Conservation (phyloP, 2,113 vertebrate species). For the Oncorhynchus tshawytscha region DNA sequence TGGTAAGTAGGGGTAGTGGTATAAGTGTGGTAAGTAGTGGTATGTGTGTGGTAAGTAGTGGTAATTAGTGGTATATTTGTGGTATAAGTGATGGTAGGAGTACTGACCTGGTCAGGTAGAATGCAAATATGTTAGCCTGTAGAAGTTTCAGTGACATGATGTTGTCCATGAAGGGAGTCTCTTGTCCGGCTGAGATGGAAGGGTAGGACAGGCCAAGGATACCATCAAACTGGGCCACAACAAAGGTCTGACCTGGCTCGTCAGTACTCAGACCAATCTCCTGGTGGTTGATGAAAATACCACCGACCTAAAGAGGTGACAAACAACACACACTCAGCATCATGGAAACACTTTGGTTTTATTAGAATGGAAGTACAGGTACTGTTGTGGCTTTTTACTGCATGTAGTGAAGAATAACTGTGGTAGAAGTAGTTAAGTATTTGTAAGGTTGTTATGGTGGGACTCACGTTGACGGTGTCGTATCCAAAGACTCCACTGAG, state of each 20-base stretch:
- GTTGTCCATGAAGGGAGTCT: slow-evolving; percentile 59
- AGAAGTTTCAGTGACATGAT: slow-evolving; percentile 54
- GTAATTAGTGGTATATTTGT: too few species aligned
- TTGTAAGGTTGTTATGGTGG: neutral
- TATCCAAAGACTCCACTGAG: slow-evolving; percentile 61
- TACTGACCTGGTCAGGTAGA: slow-evolving; percentile 52
- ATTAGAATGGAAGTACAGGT: neutral
- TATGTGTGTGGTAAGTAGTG: too few species aligned
- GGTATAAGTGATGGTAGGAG: too few species aligned
- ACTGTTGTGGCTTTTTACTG: neutral
- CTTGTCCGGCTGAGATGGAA: slow-evolving; percentile 41
- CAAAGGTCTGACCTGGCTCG: slow-evolving; percentile 57
- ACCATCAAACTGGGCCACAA: slow-evolving; percentile 53
- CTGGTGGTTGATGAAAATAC: slow-evolving; percentile 59
- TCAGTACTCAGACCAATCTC: slow-evolving; percentile 61
- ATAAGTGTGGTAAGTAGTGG: too few species aligned
- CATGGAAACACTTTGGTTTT: neutral
- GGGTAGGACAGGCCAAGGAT: slow-evolving; percentile 63
- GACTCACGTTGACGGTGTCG: slow-evolving; percentile 33
- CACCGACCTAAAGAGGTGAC: slow-evolving; percentile 65
- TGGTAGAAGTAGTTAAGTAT: too few species aligned
- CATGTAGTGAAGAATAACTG: neutral
- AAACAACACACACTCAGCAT: neutral
- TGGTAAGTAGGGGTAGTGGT: too few species aligned
- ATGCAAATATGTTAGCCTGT: slow-evolving; percentile 45